Conservation (phyloP, 1,140 invertebrate species). For the Chironomus tepperi region DNA sequence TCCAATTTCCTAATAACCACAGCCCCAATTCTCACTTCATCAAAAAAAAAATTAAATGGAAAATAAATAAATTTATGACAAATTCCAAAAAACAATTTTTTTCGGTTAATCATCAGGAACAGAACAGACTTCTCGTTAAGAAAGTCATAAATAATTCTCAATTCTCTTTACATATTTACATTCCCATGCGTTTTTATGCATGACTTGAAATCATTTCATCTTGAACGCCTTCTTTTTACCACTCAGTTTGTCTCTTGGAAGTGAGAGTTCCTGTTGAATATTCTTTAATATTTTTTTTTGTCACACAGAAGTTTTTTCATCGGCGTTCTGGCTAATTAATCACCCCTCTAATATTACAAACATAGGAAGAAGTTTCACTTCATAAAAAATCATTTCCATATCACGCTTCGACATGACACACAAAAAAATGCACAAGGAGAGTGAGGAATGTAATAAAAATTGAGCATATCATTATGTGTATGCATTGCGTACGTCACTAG, state of each 20-base stretch:
- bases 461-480: neutral
- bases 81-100: no score
- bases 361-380: neutral
- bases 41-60: no score
- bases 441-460: neutral
- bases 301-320: neutral
- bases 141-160: no score
- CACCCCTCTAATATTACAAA: constrained; percentile 3
- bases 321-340: constrained; percentile 25
- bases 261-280: neutral
- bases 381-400: constrained; percentile 20
- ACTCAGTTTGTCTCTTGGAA: neutral
- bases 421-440: neutral
- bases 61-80: no score
- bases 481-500: neutral
- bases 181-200: constrained; percentile 10
- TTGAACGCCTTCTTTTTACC: constrained; percentile 20
- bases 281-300: neutral
- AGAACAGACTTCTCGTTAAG: no score
- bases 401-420: neutral
- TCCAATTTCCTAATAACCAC: no score
- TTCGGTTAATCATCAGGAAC: no score
- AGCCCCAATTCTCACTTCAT: no score
- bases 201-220: constrained; percentile 13
- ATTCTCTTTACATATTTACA: neutral